These are phyloP conservation scores for Serripes groenlandicus DNA, from an alignment of 2,888 invertebrate genomes.

Conservation along the genomic window DNA sequence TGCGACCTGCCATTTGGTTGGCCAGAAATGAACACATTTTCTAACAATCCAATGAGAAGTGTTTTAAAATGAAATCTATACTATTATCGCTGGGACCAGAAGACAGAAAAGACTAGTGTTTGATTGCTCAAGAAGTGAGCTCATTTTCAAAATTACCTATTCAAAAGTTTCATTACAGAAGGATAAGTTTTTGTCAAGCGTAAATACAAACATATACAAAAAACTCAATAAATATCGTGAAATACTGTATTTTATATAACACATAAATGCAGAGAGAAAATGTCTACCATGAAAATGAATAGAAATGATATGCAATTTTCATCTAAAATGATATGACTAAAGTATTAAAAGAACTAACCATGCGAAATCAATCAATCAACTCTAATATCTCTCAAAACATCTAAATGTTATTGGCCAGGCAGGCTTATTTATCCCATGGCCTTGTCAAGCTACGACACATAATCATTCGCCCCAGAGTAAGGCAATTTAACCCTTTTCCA, in stretches of 20 bases:
- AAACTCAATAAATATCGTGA: background rate
- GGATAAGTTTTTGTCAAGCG: too few relatives aligned
- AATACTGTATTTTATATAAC: background rate
- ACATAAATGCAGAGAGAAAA: background rate
- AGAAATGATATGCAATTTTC: conserved; percentile 11
- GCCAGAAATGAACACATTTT: too few relatives aligned
- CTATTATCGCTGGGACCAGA: too few relatives aligned
- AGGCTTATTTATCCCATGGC: background rate
- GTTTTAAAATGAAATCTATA: too few relatives aligned
- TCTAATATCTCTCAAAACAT: background rate
- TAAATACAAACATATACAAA: background rate
- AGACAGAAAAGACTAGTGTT: too few relatives aligned
- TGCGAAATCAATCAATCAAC: background rate
- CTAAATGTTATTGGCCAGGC: background rate
- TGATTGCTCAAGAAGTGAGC: too few relatives aligned
- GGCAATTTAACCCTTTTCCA: background rate
- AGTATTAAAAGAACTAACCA: background rate
- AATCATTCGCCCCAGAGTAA: background rate
- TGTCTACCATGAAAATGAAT: background rate
- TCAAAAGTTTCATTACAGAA: too few relatives aligned
- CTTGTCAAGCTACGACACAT: too few relatives aligned
- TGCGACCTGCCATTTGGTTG: too few relatives aligned
- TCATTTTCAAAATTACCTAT: too few relatives aligned
- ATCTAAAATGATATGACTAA: conserved; percentile 24
- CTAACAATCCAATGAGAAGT: too few relatives aligned